A percentile compares a stretch with the other conserved stretches of the same genome.
Evolutionary conservation across 1,140 invertebrate species (phyloP).

Genomic region (Orchesella cincta): DNA sequence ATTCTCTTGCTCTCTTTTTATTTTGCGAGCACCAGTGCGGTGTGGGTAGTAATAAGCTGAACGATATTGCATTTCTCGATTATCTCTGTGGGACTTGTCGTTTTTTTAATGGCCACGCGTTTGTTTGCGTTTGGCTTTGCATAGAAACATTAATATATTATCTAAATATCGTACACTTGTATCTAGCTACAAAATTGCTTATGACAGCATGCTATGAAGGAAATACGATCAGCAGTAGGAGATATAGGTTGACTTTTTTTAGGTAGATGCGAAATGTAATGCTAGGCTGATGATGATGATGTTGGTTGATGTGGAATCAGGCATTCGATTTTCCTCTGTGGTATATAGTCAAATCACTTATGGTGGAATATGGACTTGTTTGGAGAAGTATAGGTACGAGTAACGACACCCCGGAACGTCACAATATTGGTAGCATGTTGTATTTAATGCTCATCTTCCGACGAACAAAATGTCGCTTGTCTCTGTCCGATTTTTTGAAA

Average conservation of each 20-base stretch:
- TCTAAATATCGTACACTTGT: no score
- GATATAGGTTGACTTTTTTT: no score
- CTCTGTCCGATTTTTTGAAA: no score
- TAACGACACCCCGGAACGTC: background rate
- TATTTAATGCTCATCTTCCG: slow-evolving; percentile 5
- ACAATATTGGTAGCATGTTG: slow-evolving; percentile 2
- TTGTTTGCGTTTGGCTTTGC: background rate
- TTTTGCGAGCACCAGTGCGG: no score
- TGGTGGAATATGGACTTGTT: background rate
- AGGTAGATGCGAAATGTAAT: no score
- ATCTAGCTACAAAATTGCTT: no score
- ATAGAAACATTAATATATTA: background rate
- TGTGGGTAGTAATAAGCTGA: slow-evolving; percentile 1
- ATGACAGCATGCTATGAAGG: no score
- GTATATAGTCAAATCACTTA: no score
- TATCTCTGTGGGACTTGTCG: background rate
- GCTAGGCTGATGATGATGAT: no score
- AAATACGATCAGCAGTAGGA: no score
- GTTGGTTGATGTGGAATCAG: no score
- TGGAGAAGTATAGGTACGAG: background rate
- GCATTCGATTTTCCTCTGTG: no score
- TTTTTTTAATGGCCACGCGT: slow-evolving; percentile 1
- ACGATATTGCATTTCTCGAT: slow-evolving; percentile 12
- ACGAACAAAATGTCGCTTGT: background rate
- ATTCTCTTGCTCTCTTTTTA: background rate